phyloP scores from a whole-genome alignment of 2,888 invertebrate species.

The Seira ritae region DNA sequence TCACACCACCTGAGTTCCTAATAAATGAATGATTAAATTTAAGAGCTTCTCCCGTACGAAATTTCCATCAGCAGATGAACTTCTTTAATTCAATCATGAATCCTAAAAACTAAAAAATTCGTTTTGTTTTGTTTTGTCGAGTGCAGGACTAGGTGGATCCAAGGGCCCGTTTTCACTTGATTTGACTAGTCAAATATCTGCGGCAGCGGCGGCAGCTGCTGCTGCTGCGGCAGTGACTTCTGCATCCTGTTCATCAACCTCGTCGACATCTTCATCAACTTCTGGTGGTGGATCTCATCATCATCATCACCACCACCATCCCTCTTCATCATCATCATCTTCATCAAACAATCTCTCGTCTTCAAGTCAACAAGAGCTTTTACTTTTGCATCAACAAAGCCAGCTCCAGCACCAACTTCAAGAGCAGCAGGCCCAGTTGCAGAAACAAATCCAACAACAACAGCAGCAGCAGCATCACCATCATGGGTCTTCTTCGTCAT shows the following conservation, averaged over 20 bases:
- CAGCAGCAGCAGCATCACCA: slow-evolving; percentile 47
- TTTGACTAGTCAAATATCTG: slow-evolving; percentile 66
- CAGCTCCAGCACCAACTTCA: slow-evolving; percentile 57
- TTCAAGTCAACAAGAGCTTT: slow-evolving; percentile 53
- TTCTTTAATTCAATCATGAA: too few relatives aligned
- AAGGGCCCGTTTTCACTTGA: slow-evolving; percentile 64
- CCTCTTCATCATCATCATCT: slow-evolving; percentile 54
- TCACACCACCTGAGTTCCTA: too few relatives aligned
- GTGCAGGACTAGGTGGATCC: slow-evolving; percentile 56
- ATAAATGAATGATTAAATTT: too few relatives aligned
- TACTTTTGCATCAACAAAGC: slow-evolving; percentile 47
- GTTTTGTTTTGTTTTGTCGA: too few relatives aligned
- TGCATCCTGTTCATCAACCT: slow-evolving; percentile 42
- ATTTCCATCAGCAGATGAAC: too few relatives aligned
- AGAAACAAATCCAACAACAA: slow-evolving; percentile 58
- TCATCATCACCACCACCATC: slow-evolving; percentile 55
- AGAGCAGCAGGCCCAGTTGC: slow-evolving; percentile 53
- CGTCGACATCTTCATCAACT: slow-evolving; percentile 52
- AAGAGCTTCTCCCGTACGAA: too few relatives aligned
- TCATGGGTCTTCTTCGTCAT: slow-evolving; percentile 50
- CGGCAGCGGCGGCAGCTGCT: slow-evolving; percentile 59
- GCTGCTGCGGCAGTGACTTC: slow-evolving; percentile 36
- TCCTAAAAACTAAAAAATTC: neutral
- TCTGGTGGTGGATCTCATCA: slow-evolving; percentile 47
- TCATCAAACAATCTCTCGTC: slow-evolving; percentile 37